A percentile compares a stretch with the other conserved stretches of the same genome.
phyloP scores from a whole-genome alignment of 2,797 vertebrate species.

The Smutsia temminckii region DNA sequence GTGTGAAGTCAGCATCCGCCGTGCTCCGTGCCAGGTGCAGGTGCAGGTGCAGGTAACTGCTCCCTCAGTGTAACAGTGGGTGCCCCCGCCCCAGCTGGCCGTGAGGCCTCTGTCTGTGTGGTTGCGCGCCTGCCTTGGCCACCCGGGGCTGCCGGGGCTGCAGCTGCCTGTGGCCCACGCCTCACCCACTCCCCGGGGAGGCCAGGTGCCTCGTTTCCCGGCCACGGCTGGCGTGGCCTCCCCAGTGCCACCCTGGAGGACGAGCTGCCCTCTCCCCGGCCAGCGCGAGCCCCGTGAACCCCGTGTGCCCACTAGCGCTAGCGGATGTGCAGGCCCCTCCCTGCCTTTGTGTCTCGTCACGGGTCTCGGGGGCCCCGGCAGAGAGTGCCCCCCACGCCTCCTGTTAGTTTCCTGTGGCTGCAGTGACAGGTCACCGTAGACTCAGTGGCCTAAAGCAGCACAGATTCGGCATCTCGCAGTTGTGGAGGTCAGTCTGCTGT shows the following conservation, averaged over 20 bases:
- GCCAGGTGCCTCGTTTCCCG: not conserved
- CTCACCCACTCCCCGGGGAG: not conserved
- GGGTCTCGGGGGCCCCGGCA: not conserved
- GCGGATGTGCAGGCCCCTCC: not conserved
- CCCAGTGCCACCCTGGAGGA: not conserved
- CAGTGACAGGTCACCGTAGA: fast-evolving
- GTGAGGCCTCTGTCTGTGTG: not conserved
- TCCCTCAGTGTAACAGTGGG: too few species aligned
- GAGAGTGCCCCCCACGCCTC: too few species aligned
- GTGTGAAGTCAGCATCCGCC: fast-evolving
- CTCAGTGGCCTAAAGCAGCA: not conserved
- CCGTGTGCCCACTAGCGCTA: not conserved
- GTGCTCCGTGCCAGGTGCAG: not conserved
- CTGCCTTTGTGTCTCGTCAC: not conserved
- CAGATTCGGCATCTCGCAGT: fast-evolving
- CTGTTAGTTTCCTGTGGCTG: too few species aligned
- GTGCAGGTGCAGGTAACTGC: too few species aligned
- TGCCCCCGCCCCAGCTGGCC: not conserved
- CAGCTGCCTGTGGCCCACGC: too few species aligned
- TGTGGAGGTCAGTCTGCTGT: not conserved
- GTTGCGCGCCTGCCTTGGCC: fast-evolving
- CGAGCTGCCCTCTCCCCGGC: fast-evolving
- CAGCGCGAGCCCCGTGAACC: fast-evolving
- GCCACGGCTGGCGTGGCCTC: not conserved
- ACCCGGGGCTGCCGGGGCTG: too few species aligned